These are phyloP conservation scores for Phania funesta DNA, from an alignment of 2,888 invertebrate genomes.

Conservation along the genomic window DNA sequence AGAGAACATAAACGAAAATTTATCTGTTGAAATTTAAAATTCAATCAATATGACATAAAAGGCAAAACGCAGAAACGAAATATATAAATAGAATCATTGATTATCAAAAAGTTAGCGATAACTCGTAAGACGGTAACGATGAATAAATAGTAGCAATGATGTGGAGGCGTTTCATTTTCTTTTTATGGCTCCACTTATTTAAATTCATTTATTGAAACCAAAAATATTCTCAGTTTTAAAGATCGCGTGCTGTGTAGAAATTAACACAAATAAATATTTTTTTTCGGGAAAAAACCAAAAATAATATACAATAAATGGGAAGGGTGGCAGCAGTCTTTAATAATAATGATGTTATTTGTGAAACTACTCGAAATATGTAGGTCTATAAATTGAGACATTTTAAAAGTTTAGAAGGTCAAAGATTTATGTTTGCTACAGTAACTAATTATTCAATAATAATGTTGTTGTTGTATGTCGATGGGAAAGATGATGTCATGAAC, in stretches of 20 bases:
- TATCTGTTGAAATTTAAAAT: slow-evolving; percentile 53
- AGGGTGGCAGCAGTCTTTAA: slow-evolving; percentile 39
- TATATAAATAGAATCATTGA: slow-evolving; percentile 61
- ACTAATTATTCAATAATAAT: slow-evolving; percentile 1
- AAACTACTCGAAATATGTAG: slow-evolving; percentile 41
- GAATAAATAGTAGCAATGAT: slow-evolving; percentile 48
- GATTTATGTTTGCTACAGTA: slow-evolving; percentile 43
- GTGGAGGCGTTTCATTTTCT: slow-evolving; percentile 57
- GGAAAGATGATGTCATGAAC: slow-evolving; percentile 53
- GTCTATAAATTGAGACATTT: slow-evolving; percentile 58
- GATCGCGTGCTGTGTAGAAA: slow-evolving; percentile 66
- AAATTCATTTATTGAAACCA: neutral
- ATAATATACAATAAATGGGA: slow-evolving; percentile 9
- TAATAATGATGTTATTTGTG: slow-evolving; percentile 35
- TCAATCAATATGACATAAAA: slow-evolving; percentile 39
- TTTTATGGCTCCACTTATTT: slow-evolving; percentile 1
- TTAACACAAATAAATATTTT: slow-evolving; percentile 52
- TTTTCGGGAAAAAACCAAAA: slow-evolving; percentile 3
- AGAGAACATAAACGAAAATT: slow-evolving; percentile 34
- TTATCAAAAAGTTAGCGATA: slow-evolving; percentile 51
- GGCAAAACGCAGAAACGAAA: slow-evolving; percentile 18
- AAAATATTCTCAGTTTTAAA: slow-evolving; percentile 8
- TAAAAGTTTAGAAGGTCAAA: slow-evolving; percentile 47
- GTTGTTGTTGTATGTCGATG: slow-evolving; percentile 12
- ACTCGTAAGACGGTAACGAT: slow-evolving; percentile 43